Evolutionary conservation across 2,888 invertebrate species (phyloP).

Genomic region (Diaprepes abbreviatus): DNA sequence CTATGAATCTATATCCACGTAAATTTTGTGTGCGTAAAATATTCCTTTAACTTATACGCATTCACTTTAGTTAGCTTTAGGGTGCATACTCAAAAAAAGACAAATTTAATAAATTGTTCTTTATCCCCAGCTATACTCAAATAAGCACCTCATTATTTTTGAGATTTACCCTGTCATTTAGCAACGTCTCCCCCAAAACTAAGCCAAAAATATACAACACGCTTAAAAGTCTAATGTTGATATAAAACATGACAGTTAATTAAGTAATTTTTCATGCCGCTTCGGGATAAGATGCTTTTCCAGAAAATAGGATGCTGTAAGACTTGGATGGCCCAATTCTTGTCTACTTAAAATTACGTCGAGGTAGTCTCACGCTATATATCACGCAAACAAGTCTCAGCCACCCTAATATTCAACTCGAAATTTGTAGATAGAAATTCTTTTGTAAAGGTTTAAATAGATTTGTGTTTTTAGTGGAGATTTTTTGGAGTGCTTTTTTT

Average conservation of each 20-base stretch:
- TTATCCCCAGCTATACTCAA: too few relatives aligned
- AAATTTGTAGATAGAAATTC: background rate
- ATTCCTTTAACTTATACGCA: too few relatives aligned
- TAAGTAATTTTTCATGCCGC: constrained; percentile 21
- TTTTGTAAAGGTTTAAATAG: constrained; percentile 8
- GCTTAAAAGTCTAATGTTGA: constrained; percentile 18
- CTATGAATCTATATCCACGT: too few relatives aligned
- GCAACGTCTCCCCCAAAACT: background rate
- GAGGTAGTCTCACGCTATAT: constrained; percentile 19
- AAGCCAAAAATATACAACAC: constrained; percentile 18
- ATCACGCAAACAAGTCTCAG: constrained; percentile 10
- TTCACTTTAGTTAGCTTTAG: too few relatives aligned
- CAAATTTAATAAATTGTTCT: too few relatives aligned
- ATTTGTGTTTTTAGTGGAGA: background rate
- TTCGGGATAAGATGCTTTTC: constrained; percentile 12
- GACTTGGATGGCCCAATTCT: constrained; percentile 13
- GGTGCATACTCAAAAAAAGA: too few relatives aligned
- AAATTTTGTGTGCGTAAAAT: too few relatives aligned
- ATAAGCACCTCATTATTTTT: too few relatives aligned
- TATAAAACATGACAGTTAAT: constrained; percentile 22
- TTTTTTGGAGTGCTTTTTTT: background rate
- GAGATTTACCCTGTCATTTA: background rate
- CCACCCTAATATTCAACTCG: background rate
- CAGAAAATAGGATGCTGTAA: constrained; percentile 15
- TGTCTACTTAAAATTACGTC: constrained; percentile 17